Base-by-base conservation (phyloP, 2,797 vertebrate genomes). In the Diplodus sargus region DNA sequence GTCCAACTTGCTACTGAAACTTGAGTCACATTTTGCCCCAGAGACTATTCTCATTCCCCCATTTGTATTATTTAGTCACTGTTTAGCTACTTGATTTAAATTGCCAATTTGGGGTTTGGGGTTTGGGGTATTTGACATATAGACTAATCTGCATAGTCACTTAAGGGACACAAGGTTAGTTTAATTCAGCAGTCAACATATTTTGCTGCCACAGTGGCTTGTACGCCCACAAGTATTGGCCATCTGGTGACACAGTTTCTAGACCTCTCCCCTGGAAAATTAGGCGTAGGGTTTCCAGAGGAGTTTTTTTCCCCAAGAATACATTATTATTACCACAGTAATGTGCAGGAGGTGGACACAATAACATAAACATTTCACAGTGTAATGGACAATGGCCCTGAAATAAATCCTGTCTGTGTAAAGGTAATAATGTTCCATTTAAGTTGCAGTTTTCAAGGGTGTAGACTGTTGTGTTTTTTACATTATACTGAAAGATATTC, bases 161-260 rank as follows among this genome's bases (percentile, higher is more conserved):
- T 88, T 89, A 85, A 87, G 87, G 85, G 88, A 90, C 78, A 77
- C 58, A 15, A 72, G 81, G 83, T 85, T 89, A 85, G 81, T 89
- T 91, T 87, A 91, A 90, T 87, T 91, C 78, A 85, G 85, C 85
- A 82, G 68, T 61, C 76, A 92, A 79, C 90, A 91, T 92, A 91
- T 92, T 93, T 91, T 74, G 60, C 80, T 84, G 79, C 85, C 87
- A 88, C 49, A 77, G 85, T 77, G 81, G 80, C 73, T 86, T 83
- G 85, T 90, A 82, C 57, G 63, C 90, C 83, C 83, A 87, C 85
- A 74, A 78, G 79, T 80, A 74, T 88, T 67, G 63, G 85, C 92
- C 90, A 93, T 92, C 88, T 92, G 92, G 83, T 91, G 84, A 87
- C 83, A 87, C 81, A 85, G 86, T 89, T 88, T 85, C 61, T 70